Evolutionary conservation across 2,888 invertebrate species (phyloP), one percentile per base, ranked within the genome.

Genomic region (Monochamus alternatus): DNA sequence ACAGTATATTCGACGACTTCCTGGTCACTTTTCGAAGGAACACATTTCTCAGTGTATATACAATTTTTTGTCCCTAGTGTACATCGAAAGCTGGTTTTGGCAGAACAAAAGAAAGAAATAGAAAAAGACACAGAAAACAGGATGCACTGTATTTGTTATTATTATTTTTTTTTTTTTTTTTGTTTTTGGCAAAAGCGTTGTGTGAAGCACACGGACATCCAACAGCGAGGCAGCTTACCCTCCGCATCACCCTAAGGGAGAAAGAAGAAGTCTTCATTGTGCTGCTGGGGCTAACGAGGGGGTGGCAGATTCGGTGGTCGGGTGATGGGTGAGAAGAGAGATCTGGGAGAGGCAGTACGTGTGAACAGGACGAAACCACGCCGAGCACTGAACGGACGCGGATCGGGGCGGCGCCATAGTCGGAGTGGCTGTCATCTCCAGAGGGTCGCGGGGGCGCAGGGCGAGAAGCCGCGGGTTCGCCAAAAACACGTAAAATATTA

Each of bases 261-360:
- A 94, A 94, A 86, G 94, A 94, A 67, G 94, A 94, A 58, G 94
- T 94, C 92, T 94, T 94, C 94, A 94, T 94, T 86, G 91, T 93
- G 81, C 64, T 38, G 30, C 32, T 38, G 58, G 31, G 52, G 22
- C 14, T n/a, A 43, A 51, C 60, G 32, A 60, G 71, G 14, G 59
- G 43, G 52, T 47, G 74, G 69, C 65, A 60, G 73, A 73, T 65
- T 55, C 72, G 66, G 58, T 58, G 63, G 64, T 65, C 70, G 75
- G 71, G 47, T 71, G 70, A 67, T 51, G 51, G 51, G n/a, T 55
- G 55, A 55, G 55, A 55, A 55, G 55, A 55, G 64, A 62, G 60
- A 64, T 43, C 12, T 47, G 74, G 64, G 71, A 71, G 69, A 72
- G 65, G 44, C 65, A 58, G 38, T 71, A 71, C 77, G 77, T 81